Conservation (phyloP, 2,888 invertebrate species). For the Microctonus aethiopoides region DNA sequence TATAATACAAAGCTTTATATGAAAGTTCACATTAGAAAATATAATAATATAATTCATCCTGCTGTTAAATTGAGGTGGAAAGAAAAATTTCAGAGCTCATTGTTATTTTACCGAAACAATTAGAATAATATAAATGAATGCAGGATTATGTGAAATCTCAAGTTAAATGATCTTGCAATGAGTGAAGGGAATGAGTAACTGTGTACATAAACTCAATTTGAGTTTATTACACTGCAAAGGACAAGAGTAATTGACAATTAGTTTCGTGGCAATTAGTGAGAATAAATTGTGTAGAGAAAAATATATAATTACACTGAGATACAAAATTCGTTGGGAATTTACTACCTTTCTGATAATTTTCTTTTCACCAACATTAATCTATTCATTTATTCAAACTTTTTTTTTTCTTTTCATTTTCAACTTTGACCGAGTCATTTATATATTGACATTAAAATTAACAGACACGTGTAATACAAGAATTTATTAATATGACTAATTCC, state of each 20-base stretch:
- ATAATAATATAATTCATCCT: no score
- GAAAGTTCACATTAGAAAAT: no score
- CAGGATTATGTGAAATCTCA: background rate
- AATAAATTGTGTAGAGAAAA: slow-evolving; percentile 1
- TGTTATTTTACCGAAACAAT: no score
- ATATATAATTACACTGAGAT: background rate
- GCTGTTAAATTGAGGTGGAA: no score
- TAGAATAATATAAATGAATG: background rate
- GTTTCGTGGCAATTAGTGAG: slow-evolving; percentile 3
- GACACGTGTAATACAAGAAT: background rate
- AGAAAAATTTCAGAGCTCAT: no score
- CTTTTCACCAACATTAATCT: background rate
- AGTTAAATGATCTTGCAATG: no score
- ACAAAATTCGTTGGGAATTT: background rate
- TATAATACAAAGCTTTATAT: no score
- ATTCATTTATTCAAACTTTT: background rate
- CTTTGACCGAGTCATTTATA: no score
- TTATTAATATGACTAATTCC: background rate
- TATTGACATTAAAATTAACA: no score
- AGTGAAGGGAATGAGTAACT: slow-evolving; percentile 17
- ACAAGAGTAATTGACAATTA: slow-evolving; percentile 27
- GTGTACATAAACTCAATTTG: background rate
- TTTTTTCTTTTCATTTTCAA: no score
- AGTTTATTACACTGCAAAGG: slow-evolving; percentile 9
- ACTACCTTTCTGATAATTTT: background rate